Conservation (phyloP, 2,797 vertebrate species). For the Hipposideros larvatus region DNA sequence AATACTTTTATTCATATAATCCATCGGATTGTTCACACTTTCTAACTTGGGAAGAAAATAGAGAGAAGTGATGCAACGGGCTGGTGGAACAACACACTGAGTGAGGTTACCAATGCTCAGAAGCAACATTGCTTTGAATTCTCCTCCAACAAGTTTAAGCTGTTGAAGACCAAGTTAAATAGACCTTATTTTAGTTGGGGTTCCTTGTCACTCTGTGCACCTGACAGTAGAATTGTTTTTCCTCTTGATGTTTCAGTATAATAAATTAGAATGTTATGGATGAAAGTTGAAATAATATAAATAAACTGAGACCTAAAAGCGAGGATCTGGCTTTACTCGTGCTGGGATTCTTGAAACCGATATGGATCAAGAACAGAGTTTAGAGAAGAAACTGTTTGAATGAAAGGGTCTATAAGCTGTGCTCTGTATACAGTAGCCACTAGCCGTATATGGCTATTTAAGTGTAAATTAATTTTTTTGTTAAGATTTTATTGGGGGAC, state of each 20-base stretch:
- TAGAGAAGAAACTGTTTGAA: neutral
- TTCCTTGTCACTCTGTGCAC: neutral
- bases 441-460: neutral
- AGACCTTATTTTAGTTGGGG: neutral
- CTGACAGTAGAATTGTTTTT: neutral
- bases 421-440: neutral
- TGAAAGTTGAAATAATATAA: slow-evolving; percentile 33
- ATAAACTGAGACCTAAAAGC: neutral
- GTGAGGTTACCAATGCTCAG: neutral
- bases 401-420: neutral
- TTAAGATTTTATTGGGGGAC: too few relatives aligned
- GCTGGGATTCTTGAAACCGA: neutral
- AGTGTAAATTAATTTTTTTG: neutral
- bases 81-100: neutral
- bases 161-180: slow-evolving; percentile 26
- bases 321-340: neutral
- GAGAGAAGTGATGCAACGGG: neutral
- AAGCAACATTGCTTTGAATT: neutral
- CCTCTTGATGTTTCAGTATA: neutral
- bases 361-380: neutral
- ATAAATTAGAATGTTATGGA: neutral
- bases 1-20: neutral
- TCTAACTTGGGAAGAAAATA: slow-evolving; percentile 31
- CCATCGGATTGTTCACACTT: neutral
- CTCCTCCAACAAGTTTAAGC: neutral